Evolutionary conservation across 2,888 invertebrate genomes (phyloP).

Genomic region (Buathra laborator): DNA sequence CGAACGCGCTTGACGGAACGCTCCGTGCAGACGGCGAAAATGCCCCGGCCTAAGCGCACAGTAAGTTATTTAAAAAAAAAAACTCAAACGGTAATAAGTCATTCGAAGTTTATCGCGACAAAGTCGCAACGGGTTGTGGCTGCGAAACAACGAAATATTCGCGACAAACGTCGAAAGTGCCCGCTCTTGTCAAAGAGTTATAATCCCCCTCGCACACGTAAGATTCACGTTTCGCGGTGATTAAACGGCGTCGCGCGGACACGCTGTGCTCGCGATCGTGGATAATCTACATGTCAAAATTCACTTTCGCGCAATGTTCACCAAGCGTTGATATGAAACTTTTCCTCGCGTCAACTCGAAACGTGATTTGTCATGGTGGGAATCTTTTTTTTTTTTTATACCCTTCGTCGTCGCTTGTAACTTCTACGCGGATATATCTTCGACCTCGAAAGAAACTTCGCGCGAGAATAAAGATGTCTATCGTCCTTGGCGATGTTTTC

Average conservation of each 20-base stretch:
- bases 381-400: constrained; percentile 52
- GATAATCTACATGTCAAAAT: not conserved
- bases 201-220: not conserved
- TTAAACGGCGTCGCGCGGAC: constrained; percentile 40
- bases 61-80: constrained; percentile 71
- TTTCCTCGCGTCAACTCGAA: constrained; percentile 33
- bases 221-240: constrained; percentile 49
- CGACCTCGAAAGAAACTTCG: not conserved
- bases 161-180: constrained; percentile 56
- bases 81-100: not conserved
- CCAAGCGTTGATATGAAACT: not conserved
- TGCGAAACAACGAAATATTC: constrained; percentile 1
- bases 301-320: constrained; percentile 1
- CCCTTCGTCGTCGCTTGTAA: constrained; percentile 28
- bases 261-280: not conserved
- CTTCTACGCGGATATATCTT: constrained; percentile 7
- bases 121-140: not conserved
- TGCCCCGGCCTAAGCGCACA: constrained; percentile 79
- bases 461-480: constrained; percentile 10
- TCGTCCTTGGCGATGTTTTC: constrained; percentile 35
- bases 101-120: constrained; percentile 4
- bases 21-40: constrained; percentile 72
- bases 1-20: constrained; percentile 76
- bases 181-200: constrained; percentile 60
- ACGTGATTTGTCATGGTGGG: constrained; percentile 66